These are phyloP conservation scores for Siniperca chuatsi DNA, from an alignment of 2,113 vertebrate genomes.

Conservation along the genomic window DNA sequence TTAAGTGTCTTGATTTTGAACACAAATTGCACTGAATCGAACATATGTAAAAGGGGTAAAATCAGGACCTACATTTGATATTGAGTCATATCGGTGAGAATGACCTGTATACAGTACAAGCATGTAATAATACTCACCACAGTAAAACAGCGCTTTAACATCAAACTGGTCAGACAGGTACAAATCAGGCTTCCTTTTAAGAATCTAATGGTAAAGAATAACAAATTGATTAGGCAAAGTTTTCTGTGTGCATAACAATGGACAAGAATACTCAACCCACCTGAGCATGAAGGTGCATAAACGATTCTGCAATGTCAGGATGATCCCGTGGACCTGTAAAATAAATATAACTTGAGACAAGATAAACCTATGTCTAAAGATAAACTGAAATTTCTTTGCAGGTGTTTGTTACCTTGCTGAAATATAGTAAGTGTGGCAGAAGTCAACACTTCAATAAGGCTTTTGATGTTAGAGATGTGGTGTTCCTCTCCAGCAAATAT, in stretches of 20 bases:
- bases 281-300: conserved; percentile 99
- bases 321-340: conserved; percentile 95
- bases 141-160: conserved; percentile 94
- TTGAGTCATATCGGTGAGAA: not conserved
- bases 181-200: conserved; percentile 94
- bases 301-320: conserved; percentile 99
- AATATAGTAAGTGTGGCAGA: conserved; percentile 93
- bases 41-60: not conserved
- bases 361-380: not conserved
- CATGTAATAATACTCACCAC: conserved; percentile 87
- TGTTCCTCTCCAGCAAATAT: conserved; percentile 94
- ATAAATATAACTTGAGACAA: conserved; percentile 62
- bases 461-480: conserved; percentile 88
- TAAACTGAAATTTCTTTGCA: not conserved
- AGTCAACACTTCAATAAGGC: conserved; percentile 91
- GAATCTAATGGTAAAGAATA: conserved; percentile 81
- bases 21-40: not conserved
- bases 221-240: not conserved
- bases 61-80: not conserved
- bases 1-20: not conserved
- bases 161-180: conserved; percentile 92
- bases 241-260: conserved; percentile 76
- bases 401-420: conserved; percentile 89
- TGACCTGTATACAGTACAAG: not conserved
- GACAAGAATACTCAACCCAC: conserved; percentile 81